Percentiles rank a stretch among this genome's conserved stretches.
Evolutionary conservation across 2,797 vertebrate genomes (phyloP).

Genomic region (Cynopterus sphinx): DNA sequence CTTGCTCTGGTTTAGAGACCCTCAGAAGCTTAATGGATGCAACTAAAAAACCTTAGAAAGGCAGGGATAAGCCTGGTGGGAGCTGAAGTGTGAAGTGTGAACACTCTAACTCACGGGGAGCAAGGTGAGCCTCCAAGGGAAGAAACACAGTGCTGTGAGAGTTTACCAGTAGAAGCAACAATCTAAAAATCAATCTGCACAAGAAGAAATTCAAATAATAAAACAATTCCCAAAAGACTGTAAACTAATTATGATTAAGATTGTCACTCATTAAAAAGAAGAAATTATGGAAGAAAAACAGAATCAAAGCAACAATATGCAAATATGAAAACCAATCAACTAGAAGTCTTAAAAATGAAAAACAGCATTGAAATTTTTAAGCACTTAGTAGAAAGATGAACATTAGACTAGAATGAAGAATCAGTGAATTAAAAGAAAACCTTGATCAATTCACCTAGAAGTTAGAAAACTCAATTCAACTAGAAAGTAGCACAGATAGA

Average conservation of each 20-base stretch:
- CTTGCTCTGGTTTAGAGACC: background rate
- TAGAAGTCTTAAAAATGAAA: background rate
- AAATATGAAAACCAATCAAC: background rate
- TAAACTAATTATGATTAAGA: background rate
- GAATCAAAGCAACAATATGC: background rate
- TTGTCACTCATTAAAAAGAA: background rate
- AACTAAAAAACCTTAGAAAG: background rate
- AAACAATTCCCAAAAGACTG: background rate
- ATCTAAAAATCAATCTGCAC: background rate
- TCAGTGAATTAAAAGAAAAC: background rate
- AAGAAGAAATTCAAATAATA: background rate
- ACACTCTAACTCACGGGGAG: background rate
- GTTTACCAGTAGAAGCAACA: background rate
- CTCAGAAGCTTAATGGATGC: background rate
- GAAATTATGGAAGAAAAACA: constrained; percentile 20
- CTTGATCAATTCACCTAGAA: background rate
- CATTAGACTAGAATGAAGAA: background rate
- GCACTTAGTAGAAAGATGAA: background rate
- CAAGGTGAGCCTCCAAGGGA: background rate
- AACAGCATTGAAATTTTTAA: background rate
- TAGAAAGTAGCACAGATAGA: background rate
- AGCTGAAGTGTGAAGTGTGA: background rate
- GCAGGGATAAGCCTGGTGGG: background rate
- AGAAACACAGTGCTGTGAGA: background rate
- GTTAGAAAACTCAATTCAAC: background rate